phyloP scores from a whole-genome alignment of 2,113 vertebrate species.

The Onychostoma macrolepis region DNA sequence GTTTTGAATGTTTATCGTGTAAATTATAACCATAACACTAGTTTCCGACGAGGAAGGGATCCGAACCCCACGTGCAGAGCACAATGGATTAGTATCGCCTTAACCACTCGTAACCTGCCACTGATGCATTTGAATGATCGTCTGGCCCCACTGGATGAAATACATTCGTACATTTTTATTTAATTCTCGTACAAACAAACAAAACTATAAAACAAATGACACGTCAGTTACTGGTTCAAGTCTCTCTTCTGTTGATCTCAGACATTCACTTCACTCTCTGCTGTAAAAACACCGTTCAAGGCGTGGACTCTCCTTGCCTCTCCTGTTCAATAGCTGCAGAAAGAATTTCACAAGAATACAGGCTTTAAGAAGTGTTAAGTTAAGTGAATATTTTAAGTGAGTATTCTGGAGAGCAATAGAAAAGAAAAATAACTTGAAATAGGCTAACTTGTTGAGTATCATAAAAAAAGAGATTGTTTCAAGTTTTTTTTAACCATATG shows the following conservation, averaged over 20 bases:
- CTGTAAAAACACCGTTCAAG: slow-evolving; percentile 22
- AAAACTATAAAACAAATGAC: background rate
- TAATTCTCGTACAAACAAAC: background rate
- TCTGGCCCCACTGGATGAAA: background rate
- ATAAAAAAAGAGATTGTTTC: too few relatives aligned
- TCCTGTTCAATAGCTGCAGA: slow-evolving; percentile 61
- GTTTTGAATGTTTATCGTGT: background rate
- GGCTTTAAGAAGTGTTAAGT: background rate
- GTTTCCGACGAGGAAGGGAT: slow-evolving; percentile 71
- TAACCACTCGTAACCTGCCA: slow-evolving; percentile 67
- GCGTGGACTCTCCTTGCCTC: slow-evolving; percentile 42
- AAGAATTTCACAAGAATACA: background rate
- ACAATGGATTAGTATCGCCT: slow-evolving; percentile 79
- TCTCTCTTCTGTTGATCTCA: background rate
- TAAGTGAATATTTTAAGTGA: background rate
- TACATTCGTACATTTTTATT: background rate
- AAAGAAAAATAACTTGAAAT: background rate
- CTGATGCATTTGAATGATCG: background rate
- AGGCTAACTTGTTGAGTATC: background rate
- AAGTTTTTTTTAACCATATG: background rate
- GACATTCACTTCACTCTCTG: background rate
- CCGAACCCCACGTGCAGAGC: slow-evolving; percentile 77
- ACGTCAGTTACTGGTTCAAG: background rate
- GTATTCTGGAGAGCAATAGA: background rate
- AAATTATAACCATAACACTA: background rate